phyloP scores from a whole-genome alignment of 2,113 vertebrate genomes.

The Forbesichthys papilliferus region DNA sequence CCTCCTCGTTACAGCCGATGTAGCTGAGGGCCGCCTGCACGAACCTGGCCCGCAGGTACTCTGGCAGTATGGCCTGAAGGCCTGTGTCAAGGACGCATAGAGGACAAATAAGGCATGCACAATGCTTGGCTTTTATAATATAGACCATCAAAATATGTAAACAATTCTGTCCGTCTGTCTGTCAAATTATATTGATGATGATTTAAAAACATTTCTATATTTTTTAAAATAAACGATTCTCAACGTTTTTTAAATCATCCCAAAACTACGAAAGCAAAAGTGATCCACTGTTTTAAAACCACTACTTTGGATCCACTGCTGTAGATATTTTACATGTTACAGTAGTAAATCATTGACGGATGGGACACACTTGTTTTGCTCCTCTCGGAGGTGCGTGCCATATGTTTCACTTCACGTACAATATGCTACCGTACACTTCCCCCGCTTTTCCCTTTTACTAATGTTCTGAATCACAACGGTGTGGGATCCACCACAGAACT shows the following conservation, averaged over 20 bases:
- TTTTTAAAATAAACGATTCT: background rate
- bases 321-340: background rate
- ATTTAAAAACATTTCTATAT: no score
- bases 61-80: conserved; percentile 79
- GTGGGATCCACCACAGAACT: conserved; percentile 54
- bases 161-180: background rate
- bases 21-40: conserved; percentile 82
- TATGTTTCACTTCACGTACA: conserved; percentile 40
- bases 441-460: conserved; percentile 39
- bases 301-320: no score
- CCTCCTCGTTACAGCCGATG: conserved; percentile 81
- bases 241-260: background rate
- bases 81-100: conserved; percentile 61
- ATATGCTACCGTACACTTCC: conserved; percentile 46
- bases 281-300: no score
- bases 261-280: background rate
- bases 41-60: conserved; percentile 76
- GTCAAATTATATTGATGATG: no score
- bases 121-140: background rate
- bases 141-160: conserved; percentile 11
- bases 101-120: conserved; percentile 12
- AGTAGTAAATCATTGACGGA: conserved; percentile 27
- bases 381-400: conserved; percentile 20
- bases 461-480: conserved; percentile 46
- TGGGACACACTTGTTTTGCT: conserved; percentile 8